phyloP scores from a whole-genome alignment of 1,140 invertebrate genomes.

The Lucilia cuprina region DNA sequence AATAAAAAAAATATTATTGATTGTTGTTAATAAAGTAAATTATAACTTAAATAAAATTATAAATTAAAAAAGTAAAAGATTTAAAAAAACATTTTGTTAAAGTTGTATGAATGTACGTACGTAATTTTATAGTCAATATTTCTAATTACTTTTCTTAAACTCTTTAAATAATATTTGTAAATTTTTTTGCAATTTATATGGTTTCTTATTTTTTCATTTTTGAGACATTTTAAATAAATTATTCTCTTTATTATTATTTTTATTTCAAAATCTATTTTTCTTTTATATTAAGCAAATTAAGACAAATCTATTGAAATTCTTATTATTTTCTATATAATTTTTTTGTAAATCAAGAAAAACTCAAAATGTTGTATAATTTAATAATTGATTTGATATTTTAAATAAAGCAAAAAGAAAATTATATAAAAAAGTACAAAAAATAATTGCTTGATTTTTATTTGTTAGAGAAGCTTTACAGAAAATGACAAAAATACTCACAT shows the following conservation, averaged over 20 bases:
- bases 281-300: neutral
- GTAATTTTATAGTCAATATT: conserved; percentile 8
- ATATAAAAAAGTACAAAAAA: neutral
- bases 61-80: neutral
- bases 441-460: neutral
- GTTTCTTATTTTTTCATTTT: neutral
- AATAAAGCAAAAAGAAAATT: neutral
- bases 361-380: conserved; percentile 11
- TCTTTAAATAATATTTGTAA: neutral
- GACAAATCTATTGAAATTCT: neutral
- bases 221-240: neutral
- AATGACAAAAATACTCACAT: too few species aligned
- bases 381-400: conserved; percentile 10
- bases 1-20: neutral
- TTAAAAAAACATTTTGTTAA: neutral
- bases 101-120: neutral
- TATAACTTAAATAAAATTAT: neutral
- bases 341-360: neutral
- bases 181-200: neutral
- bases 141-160: neutral
- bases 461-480: too few species aligned
- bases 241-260: neutral
- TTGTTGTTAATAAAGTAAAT: neutral
- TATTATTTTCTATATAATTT: neutral
- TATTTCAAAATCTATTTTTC: neutral